Conservation (phyloP, 1,140 invertebrate genomes). For the Heliconius hewitsoni region DNA sequence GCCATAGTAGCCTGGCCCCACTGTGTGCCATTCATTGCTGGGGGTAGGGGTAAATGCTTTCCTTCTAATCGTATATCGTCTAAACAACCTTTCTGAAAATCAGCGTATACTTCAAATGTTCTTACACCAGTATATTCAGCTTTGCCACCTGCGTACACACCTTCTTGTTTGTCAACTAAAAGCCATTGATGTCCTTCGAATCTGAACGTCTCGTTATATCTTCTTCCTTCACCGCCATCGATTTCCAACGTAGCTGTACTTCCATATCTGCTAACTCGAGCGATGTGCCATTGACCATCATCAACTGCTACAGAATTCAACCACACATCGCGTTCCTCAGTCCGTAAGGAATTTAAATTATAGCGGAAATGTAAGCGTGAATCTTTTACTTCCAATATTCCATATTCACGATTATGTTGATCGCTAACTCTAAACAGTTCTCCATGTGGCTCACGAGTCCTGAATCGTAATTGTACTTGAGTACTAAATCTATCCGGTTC, state of each 20-base stretch:
- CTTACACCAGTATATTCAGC: conserved; percentile 96
- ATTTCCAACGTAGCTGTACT: conserved; percentile 96
- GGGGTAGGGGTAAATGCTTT: conserved; percentile 94
- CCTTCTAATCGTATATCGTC: conserved; percentile 91
- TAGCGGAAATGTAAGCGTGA: conserved; percentile 94
- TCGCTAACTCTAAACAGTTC: conserved; percentile 96
- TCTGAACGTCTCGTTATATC: conserved; percentile 96
- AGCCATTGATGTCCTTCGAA: conserved; percentile 96
- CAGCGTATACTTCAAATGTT: conserved; percentile 96
- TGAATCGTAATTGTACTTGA: conserved; percentile 94
- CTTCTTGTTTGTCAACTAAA: conserved; percentile 95
- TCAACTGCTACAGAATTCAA: conserved; percentile 94
- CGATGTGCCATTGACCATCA: conserved; percentile 98
- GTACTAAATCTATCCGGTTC: conserved; percentile 95
- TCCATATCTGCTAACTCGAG: conserved; percentile 93
- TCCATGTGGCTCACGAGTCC: conserved; percentile 95
- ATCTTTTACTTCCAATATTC: conserved; percentile 96
- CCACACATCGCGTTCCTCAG: conserved; percentile 95
- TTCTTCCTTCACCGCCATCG: conserved; percentile 96
- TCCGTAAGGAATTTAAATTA: conserved; percentile 94
- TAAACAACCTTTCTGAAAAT: conserved; percentile 91
- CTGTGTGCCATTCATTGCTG: conserved; percentile 96
- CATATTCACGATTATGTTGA: conserved; percentile 97
- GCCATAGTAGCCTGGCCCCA: conserved; percentile 97
- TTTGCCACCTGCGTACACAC: conserved; percentile 96